phyloP scores from a whole-genome alignment of 2,888 invertebrate genomes.

The Bugula neritina region DNA sequence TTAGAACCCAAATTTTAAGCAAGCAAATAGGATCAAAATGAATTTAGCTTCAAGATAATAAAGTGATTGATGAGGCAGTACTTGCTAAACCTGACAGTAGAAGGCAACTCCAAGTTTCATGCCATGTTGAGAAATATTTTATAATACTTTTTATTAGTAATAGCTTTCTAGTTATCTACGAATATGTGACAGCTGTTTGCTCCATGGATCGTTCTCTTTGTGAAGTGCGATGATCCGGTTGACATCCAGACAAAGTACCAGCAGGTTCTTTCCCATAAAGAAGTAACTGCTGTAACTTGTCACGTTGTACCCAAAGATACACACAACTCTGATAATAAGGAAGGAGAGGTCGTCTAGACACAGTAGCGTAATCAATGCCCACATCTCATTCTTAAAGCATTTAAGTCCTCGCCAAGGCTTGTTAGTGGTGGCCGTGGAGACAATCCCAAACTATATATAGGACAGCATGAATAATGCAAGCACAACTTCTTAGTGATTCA shows the following conservation, averaged over 20 bases:
- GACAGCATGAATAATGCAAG: neutral
- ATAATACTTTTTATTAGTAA: too few relatives aligned
- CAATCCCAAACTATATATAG: constrained; percentile 10
- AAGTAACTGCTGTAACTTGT: constrained; percentile 93
- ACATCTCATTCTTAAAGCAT: constrained; percentile 35
- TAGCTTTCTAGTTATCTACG: too few relatives aligned
- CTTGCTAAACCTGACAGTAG: too few relatives aligned
- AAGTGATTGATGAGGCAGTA: too few relatives aligned
- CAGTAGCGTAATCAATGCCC: constrained; percentile 46
- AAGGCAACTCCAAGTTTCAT: too few relatives aligned
- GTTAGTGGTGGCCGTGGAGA: neutral
- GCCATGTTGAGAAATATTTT: too few relatives aligned
- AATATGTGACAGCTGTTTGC: neutral
- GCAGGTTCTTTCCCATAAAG: constrained; percentile 84
- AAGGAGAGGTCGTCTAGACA: constrained; percentile 51
- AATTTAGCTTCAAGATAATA: too few relatives aligned
- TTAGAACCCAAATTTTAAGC: too few relatives aligned
- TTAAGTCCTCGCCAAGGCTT: constrained; percentile 28
- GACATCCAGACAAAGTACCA: constrained; percentile 79
- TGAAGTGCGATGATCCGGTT: constrained; percentile 58
- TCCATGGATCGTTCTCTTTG: neutral
- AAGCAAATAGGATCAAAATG: too few relatives aligned
- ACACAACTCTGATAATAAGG: constrained; percentile 60
- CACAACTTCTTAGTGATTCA: neutral
- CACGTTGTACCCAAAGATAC: constrained; percentile 79